Base-by-base conservation (phyloP, 2,797 vertebrate genomes). In the Glossophaga mutica region DNA sequence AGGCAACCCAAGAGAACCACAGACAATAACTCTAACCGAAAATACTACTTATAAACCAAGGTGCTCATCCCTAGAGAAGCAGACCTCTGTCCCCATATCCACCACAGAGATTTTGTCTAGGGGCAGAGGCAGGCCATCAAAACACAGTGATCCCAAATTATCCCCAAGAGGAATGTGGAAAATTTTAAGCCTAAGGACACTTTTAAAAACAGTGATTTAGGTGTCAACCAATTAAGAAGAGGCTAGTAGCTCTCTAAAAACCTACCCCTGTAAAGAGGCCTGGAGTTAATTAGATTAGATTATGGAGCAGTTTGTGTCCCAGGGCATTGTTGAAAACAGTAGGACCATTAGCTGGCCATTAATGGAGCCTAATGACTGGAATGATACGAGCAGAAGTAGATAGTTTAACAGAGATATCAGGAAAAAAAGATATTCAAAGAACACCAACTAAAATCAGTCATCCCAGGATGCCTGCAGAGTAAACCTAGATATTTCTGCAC, bases 271-370 rank as follows among this genome's bases (percentile, higher is more conserved):
- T 32, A 87, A 76, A 94, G 6, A 9, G 7, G 6, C 42, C 24
- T 74, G 39, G 9, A 16, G 82, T 95, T 95, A 94, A 93, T 89
- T 92, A 8, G 0, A 86, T 70, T 32, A 71, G 24, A 93, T 46
- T 57, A 22, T 86, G 74, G 67, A 85, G 73, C 5, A 82, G 12
- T 88, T 81, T 92, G 46, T 96, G 50, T 26, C 55, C 59, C 24
- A n/a, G 19, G 67, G 59, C 42, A 82, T n/a, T 92, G 57, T 4
- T 81, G 65, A 95, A 88, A 97, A 78, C 62, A 50, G 2, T 62
- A 42, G 42, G 86, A 29, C 21, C 90, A 95, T 93, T 55, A 92
- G n/a, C 2, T n/a, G 55, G 26, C 62, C 94, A 96, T 94, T 90
- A 96, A 9, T 83, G 8, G 34, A 70, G 21, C 9, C 89, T 83